Evolutionary conservation across 2,113 vertebrate genomes (phyloP).

Genomic region (Choloepus hoffmanni): DNA sequence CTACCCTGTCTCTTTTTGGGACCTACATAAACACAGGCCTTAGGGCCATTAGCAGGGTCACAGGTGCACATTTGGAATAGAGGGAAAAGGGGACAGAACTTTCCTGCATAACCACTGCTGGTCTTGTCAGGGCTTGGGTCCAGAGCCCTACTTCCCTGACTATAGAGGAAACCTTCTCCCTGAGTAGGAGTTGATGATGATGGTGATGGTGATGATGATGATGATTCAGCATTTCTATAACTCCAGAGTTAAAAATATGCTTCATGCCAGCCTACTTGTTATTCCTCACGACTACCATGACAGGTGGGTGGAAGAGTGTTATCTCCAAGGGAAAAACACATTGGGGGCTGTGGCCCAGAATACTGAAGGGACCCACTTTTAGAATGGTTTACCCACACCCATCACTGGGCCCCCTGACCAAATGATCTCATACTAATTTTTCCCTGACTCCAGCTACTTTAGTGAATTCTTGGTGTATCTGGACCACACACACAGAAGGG

Average conservation of each 20-base stretch:
- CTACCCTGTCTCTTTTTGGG: background rate
- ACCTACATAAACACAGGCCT: background rate
- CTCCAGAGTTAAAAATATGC: conserved; percentile 76
- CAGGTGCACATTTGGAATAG: background rate
- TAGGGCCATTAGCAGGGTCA: background rate
- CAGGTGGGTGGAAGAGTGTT: conserved; percentile 80
- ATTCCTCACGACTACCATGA: conserved; percentile 80
- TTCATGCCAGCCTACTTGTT: conserved; percentile 74
- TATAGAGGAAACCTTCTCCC: conserved; percentile 24
- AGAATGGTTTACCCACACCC: background rate
- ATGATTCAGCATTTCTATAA: conserved; percentile 82
- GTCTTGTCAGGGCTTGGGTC: background rate
- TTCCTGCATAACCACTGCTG: background rate
- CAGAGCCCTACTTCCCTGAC: background rate
- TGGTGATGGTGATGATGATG: conserved; percentile 67
- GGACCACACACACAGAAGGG: background rate
- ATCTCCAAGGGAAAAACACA: conserved; percentile 74
- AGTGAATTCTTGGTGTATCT: background rate
- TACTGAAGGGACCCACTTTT: conserved; percentile 67
- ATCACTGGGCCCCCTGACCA: background rate
- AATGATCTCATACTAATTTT: background rate
- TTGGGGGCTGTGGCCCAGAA: conserved; percentile 73
- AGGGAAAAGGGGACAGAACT: background rate
- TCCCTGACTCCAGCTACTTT: background rate
- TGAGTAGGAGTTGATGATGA: conserved; percentile 69